Evolutionary conservation across 2,797 vertebrate species (phyloP).

Genomic region (Austrolebias charrua): DNA sequence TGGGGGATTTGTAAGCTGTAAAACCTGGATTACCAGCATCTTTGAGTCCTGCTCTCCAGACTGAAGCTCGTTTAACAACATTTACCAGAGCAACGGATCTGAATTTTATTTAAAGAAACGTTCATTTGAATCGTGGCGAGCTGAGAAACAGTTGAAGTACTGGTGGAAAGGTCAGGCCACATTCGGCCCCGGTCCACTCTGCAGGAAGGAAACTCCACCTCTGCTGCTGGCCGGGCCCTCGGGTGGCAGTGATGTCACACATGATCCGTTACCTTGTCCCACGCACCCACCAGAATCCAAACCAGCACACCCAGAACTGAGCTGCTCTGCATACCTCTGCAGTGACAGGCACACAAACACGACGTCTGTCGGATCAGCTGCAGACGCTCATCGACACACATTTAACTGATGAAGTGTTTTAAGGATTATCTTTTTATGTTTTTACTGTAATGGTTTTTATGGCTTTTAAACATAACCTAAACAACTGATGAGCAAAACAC

Average conservation of each 20-base stretch:
- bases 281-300: slow-evolving; percentile 53
- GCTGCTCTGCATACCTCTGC: slow-evolving; percentile 49
- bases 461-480: too few relatives aligned
- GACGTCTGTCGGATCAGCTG: slow-evolving; percentile 11
- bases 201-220: slow-evolving; percentile 84
- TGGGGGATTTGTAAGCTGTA: slow-evolving; percentile 17
- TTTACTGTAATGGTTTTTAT: too few relatives aligned
- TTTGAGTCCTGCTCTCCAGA: slow-evolving; percentile 3
- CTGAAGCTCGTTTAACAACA: not conserved
- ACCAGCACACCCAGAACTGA: slow-evolving; percentile 51
- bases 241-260: slow-evolving; percentile 66
- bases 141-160: slow-evolving; percentile 24
- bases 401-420: too few relatives aligned
- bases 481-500: too few relatives aligned
- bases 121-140: not conserved
- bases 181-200: slow-evolving; percentile 38
- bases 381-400: too few relatives aligned
- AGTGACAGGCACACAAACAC: slow-evolving; percentile 47
- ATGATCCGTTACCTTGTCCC: slow-evolving; percentile 57
- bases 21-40: slow-evolving; percentile 25
- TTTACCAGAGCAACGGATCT: not conserved
- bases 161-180: slow-evolving; percentile 48
- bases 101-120: not conserved
- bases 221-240: slow-evolving; percentile 54
- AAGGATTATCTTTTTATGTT: too few relatives aligned